Evolutionary conservation across 1,140 invertebrate species (phyloP), one percentile per base, ranked within the genome.

Genomic region (Harlomillsia oculata): DNA sequence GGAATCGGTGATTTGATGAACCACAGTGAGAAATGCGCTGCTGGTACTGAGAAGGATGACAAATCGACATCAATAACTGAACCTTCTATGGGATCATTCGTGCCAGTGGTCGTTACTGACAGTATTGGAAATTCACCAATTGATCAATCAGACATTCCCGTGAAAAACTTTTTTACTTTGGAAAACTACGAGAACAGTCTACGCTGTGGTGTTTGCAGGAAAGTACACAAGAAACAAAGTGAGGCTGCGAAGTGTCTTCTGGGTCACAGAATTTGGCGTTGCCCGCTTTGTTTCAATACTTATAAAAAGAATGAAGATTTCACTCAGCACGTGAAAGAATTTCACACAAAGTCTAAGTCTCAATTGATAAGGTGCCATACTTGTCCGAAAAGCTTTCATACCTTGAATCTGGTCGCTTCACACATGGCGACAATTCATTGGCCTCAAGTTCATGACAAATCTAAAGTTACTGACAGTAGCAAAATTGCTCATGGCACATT

Each of bases 231-330:
- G 11, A 59, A 57, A 37, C 29, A 59, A 28, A 49, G 56, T 11
- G 20, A 46, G 1, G 57, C 62, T 53, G 48, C 48, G 3, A 57
- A 62, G 6, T 65, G 63, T 23, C 25, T 62, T 13, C 29, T 36
- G 25, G 9, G 14, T 43, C 63, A 65, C 25, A 60, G 63, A n/a
- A 37, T 65, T 25, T 32, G 46, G 13, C 28, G 63, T 21, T 65
- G 63, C 54, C 45, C 59, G 13, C 23, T 65, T 25, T 65, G 63
- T 37, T 65, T 65, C 53, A 65, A 65, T 34, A 55, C 63, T 4
- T 65, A 65, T 26, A n/a, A 20, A 1, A 50, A 30, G 3, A 56
- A 55, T 21, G 2, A 34, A n/a, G 39, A 54, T 25, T 59, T 56
- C 32, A 54, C 56, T 1, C 13, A 11, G 11, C 63, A 65, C 32